These are phyloP conservation scores for Labroides dimidiatus DNA, from an alignment of 2,797 vertebrate species.

Conservation along the genomic window DNA sequence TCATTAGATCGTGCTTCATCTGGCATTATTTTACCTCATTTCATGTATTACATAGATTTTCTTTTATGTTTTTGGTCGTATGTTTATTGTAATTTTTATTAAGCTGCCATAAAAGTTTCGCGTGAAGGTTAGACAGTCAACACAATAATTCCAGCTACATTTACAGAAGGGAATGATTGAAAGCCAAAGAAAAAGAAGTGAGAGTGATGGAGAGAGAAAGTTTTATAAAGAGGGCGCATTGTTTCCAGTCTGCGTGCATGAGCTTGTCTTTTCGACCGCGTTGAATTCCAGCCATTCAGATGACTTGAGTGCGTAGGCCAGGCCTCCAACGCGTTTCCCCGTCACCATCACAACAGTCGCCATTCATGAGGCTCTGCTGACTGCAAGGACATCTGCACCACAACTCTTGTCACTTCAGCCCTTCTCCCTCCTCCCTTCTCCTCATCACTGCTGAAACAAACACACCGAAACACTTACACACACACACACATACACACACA, in stretches of 20 bases:
- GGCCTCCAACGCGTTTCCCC: constrained; percentile 90
- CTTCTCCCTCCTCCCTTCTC: constrained; percentile 25
- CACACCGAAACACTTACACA: constrained; percentile 19
- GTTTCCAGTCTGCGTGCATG: constrained; percentile 85
- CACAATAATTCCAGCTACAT: constrained; percentile 49
- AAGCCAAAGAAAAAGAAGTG: constrained; percentile 50
- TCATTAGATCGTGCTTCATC: constrained; percentile 6
- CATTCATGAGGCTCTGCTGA: constrained; percentile 90
- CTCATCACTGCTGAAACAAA: constrained; percentile 53
- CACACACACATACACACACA: constrained; percentile 28
- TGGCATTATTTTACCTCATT: constrained; percentile 7
- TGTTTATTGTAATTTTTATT: not conserved
- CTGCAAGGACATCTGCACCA: constrained; percentile 85
- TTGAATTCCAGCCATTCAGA: constrained; percentile 92
- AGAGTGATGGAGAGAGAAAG: constrained; percentile 34
- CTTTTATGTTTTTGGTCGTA: not conserved
- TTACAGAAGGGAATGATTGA: constrained; percentile 47
- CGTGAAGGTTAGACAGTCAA: constrained; percentile 34
- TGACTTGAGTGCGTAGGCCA: constrained; percentile 90
- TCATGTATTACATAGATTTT: no score
- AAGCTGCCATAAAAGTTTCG: not conserved
- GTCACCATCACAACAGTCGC: constrained; percentile 89
- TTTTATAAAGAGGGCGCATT: constrained; percentile 88
- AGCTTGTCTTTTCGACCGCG: constrained; percentile 86
- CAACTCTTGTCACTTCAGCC: constrained; percentile 78